Percentiles rank a stretch among this genome's conserved stretches.
phyloP scores from a whole-genome alignment of 2,888 invertebrate species.

The Cheilosia urbana region DNA sequence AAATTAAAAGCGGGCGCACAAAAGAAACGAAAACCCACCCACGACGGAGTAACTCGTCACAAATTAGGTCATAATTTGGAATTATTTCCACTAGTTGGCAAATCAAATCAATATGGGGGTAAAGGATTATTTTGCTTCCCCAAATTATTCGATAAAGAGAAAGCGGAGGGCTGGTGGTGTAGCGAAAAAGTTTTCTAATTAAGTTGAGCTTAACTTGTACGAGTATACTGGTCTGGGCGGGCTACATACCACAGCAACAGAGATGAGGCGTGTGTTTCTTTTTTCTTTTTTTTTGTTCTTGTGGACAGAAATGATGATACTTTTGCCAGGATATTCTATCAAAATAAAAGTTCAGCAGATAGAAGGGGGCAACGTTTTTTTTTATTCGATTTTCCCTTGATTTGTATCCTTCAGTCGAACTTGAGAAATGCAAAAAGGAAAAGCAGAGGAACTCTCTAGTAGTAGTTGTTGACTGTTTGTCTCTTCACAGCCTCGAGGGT shows the following conservation, averaged over 20 bases:
- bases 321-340: slow-evolving; percentile 60
- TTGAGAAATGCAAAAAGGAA: slow-evolving; percentile 61
- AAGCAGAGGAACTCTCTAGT: not conserved
- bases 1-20: slow-evolving; percentile 62
- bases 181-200: slow-evolving; percentile 71
- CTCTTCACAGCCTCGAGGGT: not conserved
- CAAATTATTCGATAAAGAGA: not conserved
- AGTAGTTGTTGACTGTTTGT: slow-evolving; percentile 46
- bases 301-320: slow-evolving; percentile 35
- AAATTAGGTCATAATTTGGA: slow-evolving; percentile 69
- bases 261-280: not conserved
- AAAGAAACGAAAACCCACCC: slow-evolving; percentile 30
- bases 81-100: slow-evolving; percentile 3
- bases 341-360: slow-evolving; percentile 49
- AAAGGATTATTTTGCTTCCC: slow-evolving; percentile 49
- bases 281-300: slow-evolving; percentile 9
- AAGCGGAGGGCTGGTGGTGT: not conserved
- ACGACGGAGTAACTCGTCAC: slow-evolving; percentile 24
- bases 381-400: slow-evolving; percentile 69
- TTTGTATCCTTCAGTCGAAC: slow-evolving; percentile 71
- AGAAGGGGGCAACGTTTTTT: slow-evolving; percentile 14
- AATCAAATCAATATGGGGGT: slow-evolving; percentile 61
- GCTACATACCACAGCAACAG: not conserved
- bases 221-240: slow-evolving; percentile 21
- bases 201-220: slow-evolving; percentile 66